Evolutionary conservation across 2,888 invertebrate genomes (phyloP).

Genomic region (Odontocolon sp.): DNA sequence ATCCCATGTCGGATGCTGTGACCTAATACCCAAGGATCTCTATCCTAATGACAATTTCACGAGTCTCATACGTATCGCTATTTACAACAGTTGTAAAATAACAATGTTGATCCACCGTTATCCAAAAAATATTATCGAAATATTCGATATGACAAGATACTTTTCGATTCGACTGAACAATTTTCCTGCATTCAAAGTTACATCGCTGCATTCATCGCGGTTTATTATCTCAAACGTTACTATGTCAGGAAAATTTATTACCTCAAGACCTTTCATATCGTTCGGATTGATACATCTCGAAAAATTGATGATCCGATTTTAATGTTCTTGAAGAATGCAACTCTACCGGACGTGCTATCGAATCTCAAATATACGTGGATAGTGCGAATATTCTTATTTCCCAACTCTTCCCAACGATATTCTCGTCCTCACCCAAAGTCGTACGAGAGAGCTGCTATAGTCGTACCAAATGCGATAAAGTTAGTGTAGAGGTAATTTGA

Average conservation of each 20-base stretch:
- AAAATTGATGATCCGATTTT: constrained; percentile 50
- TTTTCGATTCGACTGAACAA: too few species aligned
- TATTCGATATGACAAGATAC: too few species aligned
- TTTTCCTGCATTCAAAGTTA: too few species aligned
- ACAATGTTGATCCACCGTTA: background rate
- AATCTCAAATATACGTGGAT: background rate
- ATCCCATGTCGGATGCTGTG: constrained; percentile 20
- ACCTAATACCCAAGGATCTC: constrained; percentile 6
- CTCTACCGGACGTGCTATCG: background rate
- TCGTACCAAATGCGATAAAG: constrained; percentile 78
- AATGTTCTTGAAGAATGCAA: constrained; percentile 37
- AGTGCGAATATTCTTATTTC: constrained; percentile 18
- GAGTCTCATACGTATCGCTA: background rate
- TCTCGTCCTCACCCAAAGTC: constrained; percentile 11
- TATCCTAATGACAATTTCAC: constrained; percentile 27
- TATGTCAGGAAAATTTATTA: constrained; percentile 5
- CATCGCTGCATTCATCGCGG: too few species aligned
- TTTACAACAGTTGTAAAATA: background rate
- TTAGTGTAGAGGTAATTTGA: constrained; percentile 80
- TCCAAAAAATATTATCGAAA: background rate
- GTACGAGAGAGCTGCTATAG: constrained; percentile 30
- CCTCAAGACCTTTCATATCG: background rate
- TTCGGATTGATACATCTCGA: constrained; percentile 39
- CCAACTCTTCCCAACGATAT: constrained; percentile 20
- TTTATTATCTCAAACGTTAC: too few species aligned